Percentiles rank a stretch among this genome's conserved stretches.
Evolutionary conservation across 2,797 vertebrate genomes (phyloP).

Genomic region (Astyanax mexicanus): DNA sequence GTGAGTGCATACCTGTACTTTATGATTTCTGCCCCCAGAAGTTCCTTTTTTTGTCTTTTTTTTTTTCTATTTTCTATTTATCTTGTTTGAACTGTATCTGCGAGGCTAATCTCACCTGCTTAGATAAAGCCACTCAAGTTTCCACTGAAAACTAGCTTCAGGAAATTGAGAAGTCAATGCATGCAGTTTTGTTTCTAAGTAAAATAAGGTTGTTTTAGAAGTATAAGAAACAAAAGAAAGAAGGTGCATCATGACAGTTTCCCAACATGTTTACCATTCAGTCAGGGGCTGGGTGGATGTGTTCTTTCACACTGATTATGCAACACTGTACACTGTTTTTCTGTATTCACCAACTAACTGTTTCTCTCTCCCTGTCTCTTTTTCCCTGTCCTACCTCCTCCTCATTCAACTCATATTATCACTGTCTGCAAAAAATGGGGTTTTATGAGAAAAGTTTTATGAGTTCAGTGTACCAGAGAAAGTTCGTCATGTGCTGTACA

Average conservation of each 20-base stretch:
- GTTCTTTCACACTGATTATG: slow-evolving; percentile 29
- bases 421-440: too few relatives aligned
- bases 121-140: neutral
- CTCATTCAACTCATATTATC: neutral
- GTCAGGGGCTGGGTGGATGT: slow-evolving; percentile 32
- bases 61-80: too few relatives aligned
- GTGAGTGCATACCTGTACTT: too few relatives aligned
- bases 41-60: too few relatives aligned
- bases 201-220: neutral
- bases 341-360: too few relatives aligned
- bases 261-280: slow-evolving; percentile 21
- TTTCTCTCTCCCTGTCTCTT: neutral
- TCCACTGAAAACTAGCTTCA: too few relatives aligned
- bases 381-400: neutral
- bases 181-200: too few relatives aligned
- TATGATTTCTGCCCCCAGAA: too few relatives aligned
- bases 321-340: slow-evolving; percentile 21
- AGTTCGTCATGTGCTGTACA: neutral
- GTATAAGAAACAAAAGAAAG: neutral
- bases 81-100: too few relatives aligned
- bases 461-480: neutral
- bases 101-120: too few relatives aligned
- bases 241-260: slow-evolving; percentile 15
- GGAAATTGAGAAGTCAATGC: too few relatives aligned
- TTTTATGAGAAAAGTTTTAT: neutral